Evolutionary conservation across 2,113 vertebrate genomes (phyloP), one percentile per base, ranked within the genome.

Genomic region (Nematolebias whitei): DNA sequence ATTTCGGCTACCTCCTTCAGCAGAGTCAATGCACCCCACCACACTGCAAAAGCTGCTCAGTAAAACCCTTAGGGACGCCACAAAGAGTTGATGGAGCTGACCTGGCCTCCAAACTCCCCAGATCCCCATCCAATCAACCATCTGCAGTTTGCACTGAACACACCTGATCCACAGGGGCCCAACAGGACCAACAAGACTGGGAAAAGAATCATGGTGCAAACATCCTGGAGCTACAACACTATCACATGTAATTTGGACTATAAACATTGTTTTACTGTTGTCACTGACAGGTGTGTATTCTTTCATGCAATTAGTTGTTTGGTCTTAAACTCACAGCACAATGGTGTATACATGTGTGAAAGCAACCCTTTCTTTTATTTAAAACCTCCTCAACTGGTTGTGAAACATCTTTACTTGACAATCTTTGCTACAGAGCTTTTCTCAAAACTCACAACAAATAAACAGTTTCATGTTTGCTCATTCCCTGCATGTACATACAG

Each of bases 61-160:
- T 12, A 44, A 59, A 59, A 44, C 9, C 56, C 44, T 40, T 16
- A 59, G 22, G 16, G 56, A 45, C 2, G 3, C 22, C 12, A 23
- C 16, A 19, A 20, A 20, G n/a, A 14, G 44, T 48, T 22, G 39
- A 57, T 43, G 55, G 38, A 15, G 7, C 15, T 59, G 24, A 61
- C 26, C 26, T 22, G 26, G 26, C 29, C 58, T 61, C 43, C 13
- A 61, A 61, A 20, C 43, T 48, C 58, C 43, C 44, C 44, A 35
- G 8, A 22, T 61, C 58, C 44, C 44, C 24, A 45, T 47, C 57
- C 58, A 61, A 35, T 48, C 45, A 48, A 22, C 12, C 11, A 47
- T 45, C 43, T 20, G n/a, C 26, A 20, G 24, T 45, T 35, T 35
- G n/a, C 12, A 61, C n/a, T 14, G 13, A 48, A 48, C 41, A 61